These are phyloP conservation scores for Microcebus lehilahytsara DNA, from an alignment of 2,113 vertebrate genomes.

Conservation along the genomic window DNA sequence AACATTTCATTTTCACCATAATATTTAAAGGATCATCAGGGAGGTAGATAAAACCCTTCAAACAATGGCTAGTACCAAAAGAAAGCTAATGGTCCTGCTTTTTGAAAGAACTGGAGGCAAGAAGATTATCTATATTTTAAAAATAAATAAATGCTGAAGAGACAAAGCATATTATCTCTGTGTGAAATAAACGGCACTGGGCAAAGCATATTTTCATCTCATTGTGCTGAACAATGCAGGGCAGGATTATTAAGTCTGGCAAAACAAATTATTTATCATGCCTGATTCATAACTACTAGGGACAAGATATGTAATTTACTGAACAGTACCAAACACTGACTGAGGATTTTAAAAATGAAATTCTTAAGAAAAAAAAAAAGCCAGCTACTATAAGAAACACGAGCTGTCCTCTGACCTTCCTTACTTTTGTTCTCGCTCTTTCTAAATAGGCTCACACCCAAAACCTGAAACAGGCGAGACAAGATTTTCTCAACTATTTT, in stretches of 20 bases:
- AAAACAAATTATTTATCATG: not conserved
- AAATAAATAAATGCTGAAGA: not conserved
- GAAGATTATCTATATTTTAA: slow-evolving; percentile 3
- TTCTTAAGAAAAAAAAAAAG: not conserved
- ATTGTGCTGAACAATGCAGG: not conserved
- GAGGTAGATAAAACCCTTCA: not conserved
- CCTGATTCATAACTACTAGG: not conserved
- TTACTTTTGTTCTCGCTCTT: not conserved
- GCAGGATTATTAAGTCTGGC: not conserved
- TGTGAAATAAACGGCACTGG: not conserved
- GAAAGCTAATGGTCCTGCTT: not conserved
- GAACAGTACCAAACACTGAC: not conserved
- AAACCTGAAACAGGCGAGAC: not conserved
- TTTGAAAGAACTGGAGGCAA: slow-evolving; percentile 23
- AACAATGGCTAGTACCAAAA: not conserved
- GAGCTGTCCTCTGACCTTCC: too few species aligned
- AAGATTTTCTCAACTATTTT: too few species aligned
- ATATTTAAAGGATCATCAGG: not conserved
- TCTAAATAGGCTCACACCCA: not conserved
- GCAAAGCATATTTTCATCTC: not conserved
- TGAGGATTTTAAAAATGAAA: not conserved
- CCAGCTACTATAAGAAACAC: fast-evolving
- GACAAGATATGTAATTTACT: not conserved
- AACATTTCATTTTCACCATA: slow-evolving; percentile 11
- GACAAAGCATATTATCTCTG: not conserved